These are phyloP conservation scores for Apodemus sylvaticus DNA, from an alignment of 2,113 vertebrate species.

Conservation along the genomic window DNA sequence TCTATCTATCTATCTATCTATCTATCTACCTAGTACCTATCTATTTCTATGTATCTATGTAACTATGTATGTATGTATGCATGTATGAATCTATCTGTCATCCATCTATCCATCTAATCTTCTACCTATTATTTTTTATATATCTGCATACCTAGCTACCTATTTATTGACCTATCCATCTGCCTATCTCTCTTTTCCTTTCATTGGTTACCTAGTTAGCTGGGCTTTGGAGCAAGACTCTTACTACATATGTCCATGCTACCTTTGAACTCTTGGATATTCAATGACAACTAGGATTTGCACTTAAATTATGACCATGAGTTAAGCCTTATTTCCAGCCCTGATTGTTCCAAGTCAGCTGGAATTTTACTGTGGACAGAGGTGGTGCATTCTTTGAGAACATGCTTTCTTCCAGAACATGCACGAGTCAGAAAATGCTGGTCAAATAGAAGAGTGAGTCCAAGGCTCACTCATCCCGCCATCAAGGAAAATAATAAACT, in stretches of 20 bases:
- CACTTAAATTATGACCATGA: conserved; percentile 33
- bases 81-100: not conserved
- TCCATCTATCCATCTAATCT: not conserved
- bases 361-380: not conserved
- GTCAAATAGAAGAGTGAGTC: not conserved
- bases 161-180: not conserved
- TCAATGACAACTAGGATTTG: conserved; percentile 36
- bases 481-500: not conserved
- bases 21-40: no score
- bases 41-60: not conserved
- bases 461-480: not conserved
- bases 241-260: not conserved
- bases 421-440: not conserved
- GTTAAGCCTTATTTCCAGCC: not conserved
- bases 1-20: no score
- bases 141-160: not conserved
- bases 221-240: not conserved
- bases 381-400: not conserved
- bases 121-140: not conserved
- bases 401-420: not conserved
- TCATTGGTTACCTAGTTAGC: not conserved
- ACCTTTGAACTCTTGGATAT: not conserved
- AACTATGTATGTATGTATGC: no score
- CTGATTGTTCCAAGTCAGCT: conserved; percentile 20
- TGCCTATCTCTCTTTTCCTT: not conserved